Evolutionary conservation across 2,888 invertebrate genomes (phyloP).

Genomic region (Ganaspis brasiliensis): DNA sequence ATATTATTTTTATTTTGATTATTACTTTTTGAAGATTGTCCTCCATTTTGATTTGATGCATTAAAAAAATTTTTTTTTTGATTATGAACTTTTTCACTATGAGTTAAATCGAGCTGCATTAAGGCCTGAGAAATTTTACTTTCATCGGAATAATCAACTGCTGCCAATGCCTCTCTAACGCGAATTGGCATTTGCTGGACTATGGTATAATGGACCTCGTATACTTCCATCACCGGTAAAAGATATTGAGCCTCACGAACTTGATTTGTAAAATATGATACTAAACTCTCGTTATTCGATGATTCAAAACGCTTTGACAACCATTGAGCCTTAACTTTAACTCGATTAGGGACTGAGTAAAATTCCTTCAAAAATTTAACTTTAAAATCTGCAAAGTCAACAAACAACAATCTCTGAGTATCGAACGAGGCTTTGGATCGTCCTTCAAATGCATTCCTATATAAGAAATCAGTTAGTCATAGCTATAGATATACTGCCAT

Average conservation of each 20-base stretch:
- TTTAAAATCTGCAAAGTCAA: not conserved
- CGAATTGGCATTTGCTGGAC: slow-evolving; percentile 42
- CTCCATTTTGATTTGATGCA: no score
- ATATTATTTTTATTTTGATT: not conserved
- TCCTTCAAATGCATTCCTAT: slow-evolving; percentile 44
- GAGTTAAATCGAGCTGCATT: not conserved
- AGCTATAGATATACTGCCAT: no score
- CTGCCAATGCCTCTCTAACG: slow-evolving; percentile 25
- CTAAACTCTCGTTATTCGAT: slow-evolving; percentile 22
- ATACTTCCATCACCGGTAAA: not conserved
- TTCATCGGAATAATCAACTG: slow-evolving; percentile 8
- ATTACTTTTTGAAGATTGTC: no score
- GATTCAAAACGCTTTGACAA: not conserved
- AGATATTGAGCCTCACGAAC: slow-evolving; percentile 45
- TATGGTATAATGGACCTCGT: slow-evolving; percentile 46
- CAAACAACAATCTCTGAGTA: not conserved
- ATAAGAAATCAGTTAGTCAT: no score
- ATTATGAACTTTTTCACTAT: not conserved
- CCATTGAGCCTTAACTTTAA: slow-evolving; percentile 47
- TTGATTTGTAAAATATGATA: slow-evolving; percentile 43
- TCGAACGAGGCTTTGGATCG: slow-evolving; percentile 36
- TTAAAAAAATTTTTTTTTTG: not conserved
- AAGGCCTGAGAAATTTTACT: not conserved
- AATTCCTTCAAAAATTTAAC: slow-evolving; percentile 39
- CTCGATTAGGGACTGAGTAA: slow-evolving; percentile 47